phyloP scores from a whole-genome alignment of 2,797 vertebrate genomes.

The Myotis myotis region DNA sequence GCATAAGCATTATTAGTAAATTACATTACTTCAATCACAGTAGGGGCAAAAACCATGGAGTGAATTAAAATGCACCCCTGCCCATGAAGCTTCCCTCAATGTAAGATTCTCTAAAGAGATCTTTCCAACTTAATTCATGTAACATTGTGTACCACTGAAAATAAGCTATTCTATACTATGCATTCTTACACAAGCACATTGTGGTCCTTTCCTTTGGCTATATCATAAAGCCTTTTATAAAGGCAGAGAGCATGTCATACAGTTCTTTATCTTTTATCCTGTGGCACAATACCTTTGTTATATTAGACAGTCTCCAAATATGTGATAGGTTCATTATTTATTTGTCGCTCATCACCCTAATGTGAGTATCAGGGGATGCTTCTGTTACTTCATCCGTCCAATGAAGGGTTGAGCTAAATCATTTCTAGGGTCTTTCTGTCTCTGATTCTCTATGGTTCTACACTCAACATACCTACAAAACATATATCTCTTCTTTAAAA shows the following conservation, averaged over 20 bases:
- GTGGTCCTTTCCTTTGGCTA: not conserved
- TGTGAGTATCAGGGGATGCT: not conserved
- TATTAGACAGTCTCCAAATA: not conserved
- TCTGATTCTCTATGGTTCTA: not conserved
- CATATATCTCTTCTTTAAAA: conserved; percentile 56
- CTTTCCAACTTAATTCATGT: conserved; percentile 25
- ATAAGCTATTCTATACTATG: not conserved
- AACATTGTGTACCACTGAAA: not conserved
- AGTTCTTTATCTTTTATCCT: not conserved
- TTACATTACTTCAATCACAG: not conserved
- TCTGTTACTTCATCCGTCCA: conserved; percentile 5
- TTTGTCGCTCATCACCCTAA: not conserved
- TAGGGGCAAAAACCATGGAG: not conserved
- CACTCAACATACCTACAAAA: conserved; percentile 29
- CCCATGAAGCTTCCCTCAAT: not conserved
- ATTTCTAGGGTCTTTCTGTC: not conserved
- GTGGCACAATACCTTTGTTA: not conserved
- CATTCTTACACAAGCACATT: not conserved
- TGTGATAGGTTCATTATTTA: not conserved
- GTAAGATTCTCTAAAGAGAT: not conserved
- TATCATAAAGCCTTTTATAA: conserved; percentile 11
- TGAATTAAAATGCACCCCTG: not conserved
- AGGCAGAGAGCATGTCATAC: not conserved
- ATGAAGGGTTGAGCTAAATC: not conserved
- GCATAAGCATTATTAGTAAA: not conserved